phyloP scores from a whole-genome alignment of 1,140 invertebrate genomes.

The Acromyrmex charruanus region DNA sequence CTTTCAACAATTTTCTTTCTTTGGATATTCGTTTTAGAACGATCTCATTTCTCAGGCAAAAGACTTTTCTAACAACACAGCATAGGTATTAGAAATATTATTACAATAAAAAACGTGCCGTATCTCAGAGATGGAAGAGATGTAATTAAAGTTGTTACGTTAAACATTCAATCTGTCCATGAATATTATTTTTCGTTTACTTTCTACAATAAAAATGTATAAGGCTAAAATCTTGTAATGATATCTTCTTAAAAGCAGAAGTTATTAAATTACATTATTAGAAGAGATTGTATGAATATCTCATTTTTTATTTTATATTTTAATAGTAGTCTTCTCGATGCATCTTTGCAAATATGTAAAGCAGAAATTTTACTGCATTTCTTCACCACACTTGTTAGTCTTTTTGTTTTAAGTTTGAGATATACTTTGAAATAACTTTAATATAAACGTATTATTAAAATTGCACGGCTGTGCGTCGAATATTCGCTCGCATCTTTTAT shows the following conservation, averaged over 20 bases:
- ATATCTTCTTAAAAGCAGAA: background rate
- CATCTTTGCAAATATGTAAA: background rate
- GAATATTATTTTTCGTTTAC: background rate
- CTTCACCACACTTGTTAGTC: background rate
- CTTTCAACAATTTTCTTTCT: conserved; percentile 11
- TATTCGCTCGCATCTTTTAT: background rate
- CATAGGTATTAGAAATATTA: conserved; percentile 7
- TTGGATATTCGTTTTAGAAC: conserved; percentile 54
- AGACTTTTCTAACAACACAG: conserved; percentile 64
- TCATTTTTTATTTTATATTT: conserved; percentile 33
- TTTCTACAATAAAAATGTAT: background rate
- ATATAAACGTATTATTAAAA: conserved; percentile 30
- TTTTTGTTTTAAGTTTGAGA: background rate
- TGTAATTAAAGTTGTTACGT: conserved; percentile 36
- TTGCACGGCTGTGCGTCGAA: background rate
- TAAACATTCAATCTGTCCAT: background rate
- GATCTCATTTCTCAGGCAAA: conserved; percentile 18
- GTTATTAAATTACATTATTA: conserved; percentile 4
- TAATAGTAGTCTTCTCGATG: background rate
- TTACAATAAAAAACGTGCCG: background rate
- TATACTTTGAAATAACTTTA: background rate
- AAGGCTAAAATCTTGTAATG: conserved; percentile 11
- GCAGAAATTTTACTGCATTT: background rate
- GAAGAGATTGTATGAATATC: background rate
- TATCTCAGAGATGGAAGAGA: background rate